A percentile compares a stretch with the other conserved stretches of the same genome.
Conservation (phyloP, 2,797 vertebrate species). For the Macropus fuliginosus region DNA sequence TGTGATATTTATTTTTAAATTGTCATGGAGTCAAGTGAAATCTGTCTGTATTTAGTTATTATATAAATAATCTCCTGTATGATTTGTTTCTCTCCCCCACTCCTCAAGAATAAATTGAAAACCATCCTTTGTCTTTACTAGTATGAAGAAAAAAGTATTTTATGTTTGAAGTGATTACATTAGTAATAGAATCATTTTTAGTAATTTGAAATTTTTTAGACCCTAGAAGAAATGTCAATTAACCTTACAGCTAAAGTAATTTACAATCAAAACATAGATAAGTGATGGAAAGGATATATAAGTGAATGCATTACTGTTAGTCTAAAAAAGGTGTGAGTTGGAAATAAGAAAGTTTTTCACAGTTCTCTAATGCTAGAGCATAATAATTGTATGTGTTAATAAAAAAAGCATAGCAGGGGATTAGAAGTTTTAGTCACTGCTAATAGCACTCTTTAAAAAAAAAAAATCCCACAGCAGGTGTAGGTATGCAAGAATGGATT, state of each 20-base stretch:
- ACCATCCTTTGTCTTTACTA: constrained; percentile 67
- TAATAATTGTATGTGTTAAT: constrained; percentile 70
- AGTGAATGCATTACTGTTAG: constrained; percentile 43
- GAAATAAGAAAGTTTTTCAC: constrained; percentile 57
- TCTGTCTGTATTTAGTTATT: constrained; percentile 43
- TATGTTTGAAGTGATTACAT: constrained; percentile 80
- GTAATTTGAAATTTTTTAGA: constrained; percentile 80
- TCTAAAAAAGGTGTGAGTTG: constrained; percentile 55
- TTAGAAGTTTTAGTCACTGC: constrained; percentile 77
- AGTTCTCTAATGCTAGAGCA: constrained; percentile 59
- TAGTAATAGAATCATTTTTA: constrained; percentile 81
- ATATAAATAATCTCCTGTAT: constrained; percentile 45
- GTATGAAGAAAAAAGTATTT: constrained; percentile 81
- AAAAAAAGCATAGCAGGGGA: constrained; percentile 69
- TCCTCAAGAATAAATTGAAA: constrained; percentile 69
- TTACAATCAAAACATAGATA: constrained; percentile 75
- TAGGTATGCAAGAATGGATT: constrained; percentile 62
- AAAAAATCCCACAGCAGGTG: constrained; percentile 72
- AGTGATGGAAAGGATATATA: constrained; percentile 48
- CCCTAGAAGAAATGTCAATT: constrained; percentile 82
- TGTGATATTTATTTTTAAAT: constrained; percentile 47
- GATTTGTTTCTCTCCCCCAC: constrained; percentile 3
- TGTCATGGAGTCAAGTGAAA: not conserved
- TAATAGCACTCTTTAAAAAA: constrained; percentile 66
- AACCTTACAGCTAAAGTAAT: constrained; percentile 83